Evolutionary conservation across 2,797 vertebrate species (phyloP), one percentile per base, ranked within the genome.

Genomic region (Sebastiscus tertius): DNA sequence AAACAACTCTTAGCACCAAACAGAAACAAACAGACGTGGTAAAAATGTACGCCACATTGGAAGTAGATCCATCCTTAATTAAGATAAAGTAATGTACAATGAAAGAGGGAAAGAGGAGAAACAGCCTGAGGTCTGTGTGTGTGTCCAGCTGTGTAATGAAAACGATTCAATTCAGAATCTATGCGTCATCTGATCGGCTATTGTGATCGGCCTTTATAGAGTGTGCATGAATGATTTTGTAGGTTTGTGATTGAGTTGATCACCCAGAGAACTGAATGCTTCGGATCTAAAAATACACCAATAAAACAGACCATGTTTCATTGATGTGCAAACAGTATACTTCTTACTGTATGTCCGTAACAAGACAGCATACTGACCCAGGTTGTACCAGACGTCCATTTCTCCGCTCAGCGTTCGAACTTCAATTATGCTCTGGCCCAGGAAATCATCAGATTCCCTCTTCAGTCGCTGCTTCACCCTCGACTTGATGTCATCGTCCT

Each of bases 331-430:
- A 52, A 14, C 12, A 13, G 13, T 63, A 31, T 49, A n/a, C 8
- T 59, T 73, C 6, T 8, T 2, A 60, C 5, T 52, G 6, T n/a
- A 12, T 56, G 26, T 31, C 26, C 11, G 33, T 42, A 26, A 65
- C 22, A 71, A 55, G 8, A 58, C 24, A 62, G 18, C 2, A 5
- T 22, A 93, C 98, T 96, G 74, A 99, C 99, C 99, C 31, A 99
- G 95, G 92, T 99, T 99, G 90, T 99, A 99, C 99, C 99, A 99
- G 86, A 99, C 98, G 22, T 99, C 99, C 99, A 99, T 99, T 91
- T 99, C 99, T 68, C 98, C 98, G 0, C 98, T 99, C 87, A 99
- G 92, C 0, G 98, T 99, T 72, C 98, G 97, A 52, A 99, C 99
- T 94, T 99, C 99, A 34, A 99, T 99, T 84, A 99, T 99, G 55